These are phyloP conservation scores for Micrasema longulum DNA, from an alignment of 1,140 invertebrate genomes.

Conservation along the genomic window DNA sequence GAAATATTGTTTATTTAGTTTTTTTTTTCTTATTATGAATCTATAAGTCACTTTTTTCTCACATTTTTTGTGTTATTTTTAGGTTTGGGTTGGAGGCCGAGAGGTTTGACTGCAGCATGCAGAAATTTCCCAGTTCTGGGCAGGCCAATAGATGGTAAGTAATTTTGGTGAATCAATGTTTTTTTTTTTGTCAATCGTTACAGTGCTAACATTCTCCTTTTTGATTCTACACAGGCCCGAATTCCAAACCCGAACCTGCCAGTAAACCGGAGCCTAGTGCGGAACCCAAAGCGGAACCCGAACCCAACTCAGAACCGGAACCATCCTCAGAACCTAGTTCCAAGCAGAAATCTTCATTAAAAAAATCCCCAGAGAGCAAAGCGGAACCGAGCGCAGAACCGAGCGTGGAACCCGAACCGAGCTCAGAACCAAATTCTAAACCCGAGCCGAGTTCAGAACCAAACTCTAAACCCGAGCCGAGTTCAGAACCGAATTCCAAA, in stretches of 20 bases:
- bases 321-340: conserved; percentile 51
- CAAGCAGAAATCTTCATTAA: conserved; percentile 53
- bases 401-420: conserved; percentile 59
- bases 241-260: conserved; percentile 62
- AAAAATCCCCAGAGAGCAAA: conserved; percentile 49
- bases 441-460: conserved; percentile 62
- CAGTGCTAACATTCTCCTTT: not conserved
- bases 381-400: conserved; percentile 53
- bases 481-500: conserved; percentile 61
- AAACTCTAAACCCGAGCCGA: conserved; percentile 58
- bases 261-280: conserved; percentile 60
- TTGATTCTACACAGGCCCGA: conserved; percentile 57
- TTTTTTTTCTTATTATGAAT: too few relatives aligned
- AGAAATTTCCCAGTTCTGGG: conserved; percentile 80
- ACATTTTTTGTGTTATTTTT: conserved; percentile 12
- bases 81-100: conserved; percentile 83
- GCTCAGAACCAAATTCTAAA: conserved; percentile 62
- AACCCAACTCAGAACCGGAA: conserved; percentile 63
- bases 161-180: too few relatives aligned
- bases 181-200: not conserved
- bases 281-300: conserved; percentile 59
- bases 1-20: too few relatives aligned
- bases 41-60: too few relatives aligned
- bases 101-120: conserved; percentile 76
- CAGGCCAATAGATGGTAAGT: conserved; percentile 61